These are phyloP conservation scores for Diglossa cyanea DNA, from an alignment of 2,797 vertebrate species.

Conservation along the genomic window DNA sequence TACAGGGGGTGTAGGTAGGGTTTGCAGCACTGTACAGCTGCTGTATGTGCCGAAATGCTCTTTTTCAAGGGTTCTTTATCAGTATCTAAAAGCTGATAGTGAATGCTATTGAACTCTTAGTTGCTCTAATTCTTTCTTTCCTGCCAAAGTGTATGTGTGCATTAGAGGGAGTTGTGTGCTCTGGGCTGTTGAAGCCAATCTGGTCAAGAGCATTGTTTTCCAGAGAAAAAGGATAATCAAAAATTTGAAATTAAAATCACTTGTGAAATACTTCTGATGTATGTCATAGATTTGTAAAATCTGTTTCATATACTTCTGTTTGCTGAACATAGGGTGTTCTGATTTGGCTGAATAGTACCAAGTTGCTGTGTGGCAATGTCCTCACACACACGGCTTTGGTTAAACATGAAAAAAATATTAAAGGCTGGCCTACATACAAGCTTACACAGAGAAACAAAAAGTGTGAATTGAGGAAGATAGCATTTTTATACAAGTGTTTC, in stretches of 20 bases:
- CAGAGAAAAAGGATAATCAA: background rate
- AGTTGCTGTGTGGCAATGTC: slow-evolving; percentile 23
- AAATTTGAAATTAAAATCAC: slow-evolving; percentile 9
- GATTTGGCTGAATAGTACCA: slow-evolving; percentile 25
- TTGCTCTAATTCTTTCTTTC: background rate
- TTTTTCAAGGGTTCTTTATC: background rate
- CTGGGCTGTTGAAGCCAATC: background rate
- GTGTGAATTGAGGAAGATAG: background rate
- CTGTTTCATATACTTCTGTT: slow-evolving; percentile 44
- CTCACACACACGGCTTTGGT: slow-evolving; percentile 44
- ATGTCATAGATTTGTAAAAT: slow-evolving; percentile 58
- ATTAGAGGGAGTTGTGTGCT: background rate
- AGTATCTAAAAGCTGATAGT: background rate
- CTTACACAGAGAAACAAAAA: background rate
- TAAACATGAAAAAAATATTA: slow-evolving; percentile 33
- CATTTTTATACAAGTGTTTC: background rate
- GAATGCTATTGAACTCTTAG: background rate
- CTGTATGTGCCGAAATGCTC: background rate
- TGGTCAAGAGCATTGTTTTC: background rate
- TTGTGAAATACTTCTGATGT: slow-evolving; percentile 17
- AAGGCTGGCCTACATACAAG: background rate
- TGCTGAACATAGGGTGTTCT: slow-evolving; percentile 52
- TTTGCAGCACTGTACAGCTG: background rate
- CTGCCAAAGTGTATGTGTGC: fast-evolving
- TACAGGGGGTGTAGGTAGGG: no score